Evolutionary conservation across 2,797 vertebrate genomes (phyloP), one percentile per base, ranked within the genome.

Genomic region (Sitta carolinensis): DNA sequence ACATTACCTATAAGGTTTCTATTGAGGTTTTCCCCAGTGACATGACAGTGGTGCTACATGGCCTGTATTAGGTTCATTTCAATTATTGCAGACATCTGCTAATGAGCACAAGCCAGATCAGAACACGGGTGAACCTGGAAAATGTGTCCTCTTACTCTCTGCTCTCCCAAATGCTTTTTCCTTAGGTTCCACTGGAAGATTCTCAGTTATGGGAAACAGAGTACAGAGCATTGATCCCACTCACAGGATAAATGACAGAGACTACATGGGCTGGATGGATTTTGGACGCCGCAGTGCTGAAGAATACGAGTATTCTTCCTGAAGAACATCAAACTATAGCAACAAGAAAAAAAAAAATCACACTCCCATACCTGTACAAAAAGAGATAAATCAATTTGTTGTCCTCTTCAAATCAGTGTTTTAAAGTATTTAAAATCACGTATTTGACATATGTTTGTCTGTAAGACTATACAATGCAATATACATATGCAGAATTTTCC

Each of bases 261-360:
- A 99, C 97, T 99, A 99, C 97, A 97, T 98, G 88, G 99, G 99
- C 93, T 99, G 99, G 99, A 99, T 99, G 99, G 99, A 99, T 97
- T 99, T 99, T 84, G 99, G 99, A 40, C 97, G 98, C n/a, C 98
- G 99, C 84, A 99, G 98, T 20, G 98, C 98, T 32, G 99, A 99
- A 96, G 99, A 99, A 94, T 99, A 99, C 0, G 99, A 99, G 48
- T 99, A 99, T 90, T 98, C 98, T 62, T 98, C 98, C 77, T 99
- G 98, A 98, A 94, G 80, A 82, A 52, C 23, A 51, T 67, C 59
- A 27, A 48, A 79, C 34, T 50, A 43, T 34, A 14, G 57, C 78
- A 67, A 87, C 12, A 47, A 36, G 2, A 30, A 12, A 21, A 72
- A 34, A n/a, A 73, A 40, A 27, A 66, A 82, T 90, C 32, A 92